phyloP scores from a whole-genome alignment of 53 echinoderm and acorn worm genomes.

The Apostichopus leukothele region DNA sequence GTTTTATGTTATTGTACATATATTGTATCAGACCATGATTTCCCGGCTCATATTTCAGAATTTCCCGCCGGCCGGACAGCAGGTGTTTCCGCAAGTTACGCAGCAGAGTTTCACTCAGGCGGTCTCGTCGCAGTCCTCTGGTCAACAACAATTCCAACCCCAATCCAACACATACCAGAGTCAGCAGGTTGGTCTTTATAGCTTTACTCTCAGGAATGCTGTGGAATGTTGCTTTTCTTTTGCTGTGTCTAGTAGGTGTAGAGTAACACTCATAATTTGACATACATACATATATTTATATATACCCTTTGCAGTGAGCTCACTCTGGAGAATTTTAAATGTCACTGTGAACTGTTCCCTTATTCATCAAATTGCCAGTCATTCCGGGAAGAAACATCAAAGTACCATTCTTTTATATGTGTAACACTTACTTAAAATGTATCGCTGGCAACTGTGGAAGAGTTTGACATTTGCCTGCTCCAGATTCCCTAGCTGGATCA shows the following conservation, averaged over 20 bases:
- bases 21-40: not conserved
- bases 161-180: slow-evolving; percentile 40
- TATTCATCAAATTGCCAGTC: slow-evolving; percentile 5
- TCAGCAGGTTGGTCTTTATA: slow-evolving; percentile 26
- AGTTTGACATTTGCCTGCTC: not conserved
- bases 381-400: not conserved
- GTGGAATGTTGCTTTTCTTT: slow-evolving; percentile 8
- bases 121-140: not conserved
- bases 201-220: slow-evolving; percentile 20
- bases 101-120: slow-evolving; percentile 25
- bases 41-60: not conserved
- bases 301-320: not conserved
- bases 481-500: not conserved
- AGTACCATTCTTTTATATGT: not conserved
- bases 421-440: not conserved
- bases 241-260: slow-evolving; percentile 31
- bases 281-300: not conserved
- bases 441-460: not conserved
- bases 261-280: slow-evolving; percentile 2
- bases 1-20: too few relatives aligned
- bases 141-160: slow-evolving; percentile 30
- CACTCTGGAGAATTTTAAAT: not conserved
- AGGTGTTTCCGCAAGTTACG: slow-evolving; percentile 31
- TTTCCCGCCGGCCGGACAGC: slow-evolving; percentile 22
- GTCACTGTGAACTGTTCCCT: not conserved